Evolutionary conservation across 2,888 invertebrate genomes (phyloP).

Genomic region (Crepidodera aurea): DNA sequence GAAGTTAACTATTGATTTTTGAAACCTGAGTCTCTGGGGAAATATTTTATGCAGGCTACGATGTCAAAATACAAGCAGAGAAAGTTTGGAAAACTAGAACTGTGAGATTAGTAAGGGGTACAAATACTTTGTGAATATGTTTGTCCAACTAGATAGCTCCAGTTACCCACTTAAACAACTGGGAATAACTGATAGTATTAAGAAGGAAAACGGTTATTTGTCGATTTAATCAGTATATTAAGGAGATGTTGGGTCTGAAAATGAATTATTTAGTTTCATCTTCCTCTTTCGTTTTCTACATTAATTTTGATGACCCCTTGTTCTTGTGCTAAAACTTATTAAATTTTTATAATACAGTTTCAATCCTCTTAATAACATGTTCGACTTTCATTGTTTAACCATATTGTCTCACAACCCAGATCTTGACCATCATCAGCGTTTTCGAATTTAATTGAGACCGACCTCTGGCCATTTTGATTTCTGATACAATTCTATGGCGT

Average conservation of each 20-base stretch:
- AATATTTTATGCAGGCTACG: not conserved
- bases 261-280: slow-evolving; percentile 26
- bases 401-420: slow-evolving; percentile 3
- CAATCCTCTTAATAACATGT: not conserved
- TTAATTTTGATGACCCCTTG: too few relatives aligned
- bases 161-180: not conserved
- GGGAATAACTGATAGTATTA: slow-evolving; percentile 26
- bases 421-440: slow-evolving; percentile 37
- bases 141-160: slow-evolving; percentile 1
- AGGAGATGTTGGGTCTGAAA: slow-evolving; percentile 29
- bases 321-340: too few relatives aligned
- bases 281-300: not conserved
- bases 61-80: not conserved
- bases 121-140: too few relatives aligned
- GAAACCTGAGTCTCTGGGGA: not conserved
- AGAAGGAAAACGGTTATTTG: slow-evolving; percentile 39
- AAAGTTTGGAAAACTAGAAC: too few relatives aligned
- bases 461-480: slow-evolving; percentile 44
- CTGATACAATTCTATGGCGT: slow-evolving; percentile 48
- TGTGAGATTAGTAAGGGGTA: too few relatives aligned
- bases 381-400: slow-evolving; percentile 8
- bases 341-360: too few relatives aligned
- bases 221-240: slow-evolving; percentile 45
- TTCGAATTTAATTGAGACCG: slow-evolving; percentile 46
- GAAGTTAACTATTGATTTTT: slow-evolving; percentile 34